phyloP scores from a whole-genome alignment of 1,140 invertebrate genomes.

The Calephelis virginiensis region DNA sequence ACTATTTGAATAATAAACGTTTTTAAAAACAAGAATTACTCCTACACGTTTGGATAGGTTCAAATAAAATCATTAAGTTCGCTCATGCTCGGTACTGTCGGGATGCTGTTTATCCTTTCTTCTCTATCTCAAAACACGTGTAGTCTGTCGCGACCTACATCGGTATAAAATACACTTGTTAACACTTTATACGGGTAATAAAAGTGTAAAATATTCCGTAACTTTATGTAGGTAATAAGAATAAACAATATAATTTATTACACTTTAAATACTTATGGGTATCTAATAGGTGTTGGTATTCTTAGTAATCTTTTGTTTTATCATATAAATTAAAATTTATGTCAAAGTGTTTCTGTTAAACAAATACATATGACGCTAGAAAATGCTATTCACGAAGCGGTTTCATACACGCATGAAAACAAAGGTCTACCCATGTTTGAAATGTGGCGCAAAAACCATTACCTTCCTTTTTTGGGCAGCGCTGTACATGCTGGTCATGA shows the following conservation, averaged over 20 bases:
- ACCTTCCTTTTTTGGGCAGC: slow-evolving; percentile 74
- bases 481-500: slow-evolving; percentile 74
- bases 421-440: slow-evolving; percentile 56
- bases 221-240: background rate
- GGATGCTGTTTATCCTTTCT: slow-evolving; percentile 51
- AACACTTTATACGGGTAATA: background rate
- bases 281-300: too few species aligned
- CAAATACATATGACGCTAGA: slow-evolving; percentile 47
- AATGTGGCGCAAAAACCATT: slow-evolving; percentile 68
- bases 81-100: slow-evolving; percentile 65
- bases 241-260: background rate
- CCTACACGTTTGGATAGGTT: slow-evolving; percentile 22
- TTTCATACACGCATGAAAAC: slow-evolving; percentile 51
- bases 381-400: slow-evolving; percentile 59
- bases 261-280: background rate
- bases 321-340: too few species aligned
- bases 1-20: too few species aligned
- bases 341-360: background rate
- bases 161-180: slow-evolving; percentile 25
- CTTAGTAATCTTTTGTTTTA: too few species aligned
- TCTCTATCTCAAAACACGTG: slow-evolving; percentile 26
- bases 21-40: too few species aligned
- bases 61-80: slow-evolving; percentile 64
- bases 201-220: too few species aligned
- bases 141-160: slow-evolving; percentile 37